Evolutionary conservation across 2,113 vertebrate species (phyloP).

Genomic region (Mystacornis crossleyi): DNA sequence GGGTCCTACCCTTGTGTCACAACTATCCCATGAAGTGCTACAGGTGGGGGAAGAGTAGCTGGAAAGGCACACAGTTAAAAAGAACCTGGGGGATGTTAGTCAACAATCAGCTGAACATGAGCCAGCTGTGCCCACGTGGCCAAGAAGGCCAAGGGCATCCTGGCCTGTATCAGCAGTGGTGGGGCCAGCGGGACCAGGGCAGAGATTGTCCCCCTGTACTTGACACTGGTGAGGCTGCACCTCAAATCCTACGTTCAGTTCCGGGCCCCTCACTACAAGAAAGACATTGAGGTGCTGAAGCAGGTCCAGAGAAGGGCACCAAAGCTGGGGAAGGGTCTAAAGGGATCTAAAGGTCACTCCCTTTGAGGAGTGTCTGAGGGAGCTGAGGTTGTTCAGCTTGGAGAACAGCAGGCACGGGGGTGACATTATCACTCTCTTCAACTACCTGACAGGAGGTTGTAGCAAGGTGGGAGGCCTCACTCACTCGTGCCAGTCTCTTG

Average conservation of each 20-base stretch:
- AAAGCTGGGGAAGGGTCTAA: neutral
- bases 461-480: neutral
- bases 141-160: neutral
- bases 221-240: accelerated
- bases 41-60: neutral
- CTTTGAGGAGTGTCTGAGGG: neutral
- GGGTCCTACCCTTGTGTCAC: neutral
- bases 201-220: no score
- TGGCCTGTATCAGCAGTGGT: neutral
- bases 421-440: neutral
- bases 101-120: neutral
- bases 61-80: neutral
- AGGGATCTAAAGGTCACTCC: no score
- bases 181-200: neutral
- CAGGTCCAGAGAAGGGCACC: neutral
- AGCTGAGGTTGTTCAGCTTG: neutral
- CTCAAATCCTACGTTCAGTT: neutral
- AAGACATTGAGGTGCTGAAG: neutral
- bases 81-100: neutral
- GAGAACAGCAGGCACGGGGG: neutral
- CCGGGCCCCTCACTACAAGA: no score
- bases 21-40: neutral
- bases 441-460: neutral
- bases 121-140: neutral
- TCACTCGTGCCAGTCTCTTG: neutral